Evolutionary conservation across 2,113 vertebrate genomes (phyloP).

Genomic region (Falcunculus frontatus): DNA sequence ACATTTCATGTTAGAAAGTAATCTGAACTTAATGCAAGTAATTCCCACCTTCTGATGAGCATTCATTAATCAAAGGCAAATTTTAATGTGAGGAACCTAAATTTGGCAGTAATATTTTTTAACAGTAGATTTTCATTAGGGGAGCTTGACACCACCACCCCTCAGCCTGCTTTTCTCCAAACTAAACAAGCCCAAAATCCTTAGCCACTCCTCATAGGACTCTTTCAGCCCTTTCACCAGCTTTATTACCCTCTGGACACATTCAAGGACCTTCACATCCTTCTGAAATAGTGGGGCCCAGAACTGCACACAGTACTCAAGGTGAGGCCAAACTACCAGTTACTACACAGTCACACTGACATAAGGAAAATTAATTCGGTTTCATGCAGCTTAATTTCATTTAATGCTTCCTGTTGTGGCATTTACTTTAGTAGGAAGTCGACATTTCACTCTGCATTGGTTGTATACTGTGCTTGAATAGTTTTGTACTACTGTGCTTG

Average conservation of each 20-base stretch:
- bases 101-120: slow-evolving; percentile 64
- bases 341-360: background rate
- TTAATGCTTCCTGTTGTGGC: background rate
- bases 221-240: background rate
- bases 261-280: background rate
- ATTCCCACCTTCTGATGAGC: slow-evolving; percentile 35
- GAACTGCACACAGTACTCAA: background rate
- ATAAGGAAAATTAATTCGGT: background rate
- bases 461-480: background rate
- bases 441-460: background rate
- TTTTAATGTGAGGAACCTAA: slow-evolving; percentile 57
- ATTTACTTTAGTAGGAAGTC: background rate
- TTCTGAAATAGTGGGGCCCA: background rate
- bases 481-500: background rate
- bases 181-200: background rate
- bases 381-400: background rate
- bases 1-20: background rate
- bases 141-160: slow-evolving; percentile 59
- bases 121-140: slow-evolving; percentile 65
- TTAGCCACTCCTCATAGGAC: background rate
- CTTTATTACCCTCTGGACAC: background rate
- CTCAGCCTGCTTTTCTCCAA: background rate
- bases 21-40: background rate
- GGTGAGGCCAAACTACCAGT: background rate
- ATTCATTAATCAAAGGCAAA: slow-evolving; percentile 34